These are phyloP conservation scores for Pardalotus punctatus DNA, from an alignment of 2,113 vertebrate genomes.

Conservation along the genomic window DNA sequence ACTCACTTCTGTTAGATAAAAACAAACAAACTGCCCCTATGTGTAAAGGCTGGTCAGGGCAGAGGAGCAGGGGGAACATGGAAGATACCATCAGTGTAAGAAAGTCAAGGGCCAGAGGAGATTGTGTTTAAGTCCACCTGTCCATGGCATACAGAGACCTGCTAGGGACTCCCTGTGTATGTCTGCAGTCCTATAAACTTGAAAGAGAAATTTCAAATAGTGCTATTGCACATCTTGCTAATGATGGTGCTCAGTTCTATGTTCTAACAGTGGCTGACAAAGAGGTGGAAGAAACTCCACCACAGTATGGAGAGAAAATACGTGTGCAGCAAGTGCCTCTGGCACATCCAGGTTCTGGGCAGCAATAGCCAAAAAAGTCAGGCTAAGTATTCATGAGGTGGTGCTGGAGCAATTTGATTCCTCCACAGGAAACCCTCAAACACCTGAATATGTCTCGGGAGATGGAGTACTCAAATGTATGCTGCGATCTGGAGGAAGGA, in stretches of 20 bases:
- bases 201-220: background rate
- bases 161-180: background rate
- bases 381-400: background rate
- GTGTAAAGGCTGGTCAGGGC: background rate
- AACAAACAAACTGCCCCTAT: background rate
- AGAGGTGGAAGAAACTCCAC: conserved; percentile 28
- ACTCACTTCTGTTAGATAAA: background rate
- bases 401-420: background rate
- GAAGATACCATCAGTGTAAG: background rate
- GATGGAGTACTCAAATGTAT: background rate
- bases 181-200: background rate
- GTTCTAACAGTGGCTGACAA: conserved; percentile 59
- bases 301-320: background rate
- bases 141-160: background rate
- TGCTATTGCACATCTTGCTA: conserved; percentile 12
- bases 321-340: background rate
- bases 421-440: background rate
- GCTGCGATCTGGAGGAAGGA: background rate
- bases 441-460: background rate
- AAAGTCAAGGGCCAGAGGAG: background rate
- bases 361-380: background rate
- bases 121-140: background rate
- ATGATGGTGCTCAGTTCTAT: background rate
- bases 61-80: background rate
- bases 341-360: background rate